Conservation (phyloP, 2,888 invertebrate species). For the Tachina lurida region DNA sequence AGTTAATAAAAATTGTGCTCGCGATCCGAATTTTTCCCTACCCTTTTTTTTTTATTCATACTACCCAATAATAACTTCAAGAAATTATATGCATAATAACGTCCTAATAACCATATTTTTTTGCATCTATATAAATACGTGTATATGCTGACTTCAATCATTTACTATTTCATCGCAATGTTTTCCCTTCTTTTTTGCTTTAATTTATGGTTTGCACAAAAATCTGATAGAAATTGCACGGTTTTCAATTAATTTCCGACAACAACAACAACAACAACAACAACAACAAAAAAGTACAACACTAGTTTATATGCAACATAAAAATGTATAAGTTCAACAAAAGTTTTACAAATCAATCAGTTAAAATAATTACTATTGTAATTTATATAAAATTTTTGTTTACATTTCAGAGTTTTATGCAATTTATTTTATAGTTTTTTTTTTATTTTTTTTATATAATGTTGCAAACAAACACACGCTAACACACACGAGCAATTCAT, state of each 20-base stretch:
- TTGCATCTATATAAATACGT: slow-evolving; percentile 1
- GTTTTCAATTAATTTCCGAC: slow-evolving; percentile 61
- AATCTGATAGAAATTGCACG: slow-evolving; percentile 62
- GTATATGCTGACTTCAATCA: slow-evolving; percentile 29
- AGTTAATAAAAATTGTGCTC: no score
- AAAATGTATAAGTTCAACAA: slow-evolving; percentile 27
- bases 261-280: slow-evolving; percentile 38
- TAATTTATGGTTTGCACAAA: slow-evolving; percentile 59
- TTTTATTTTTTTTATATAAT: slow-evolving; percentile 51
- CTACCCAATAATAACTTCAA: background rate
- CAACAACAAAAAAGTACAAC: background rate
- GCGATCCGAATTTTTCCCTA: no score
- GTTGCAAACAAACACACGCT: slow-evolving; percentile 3
- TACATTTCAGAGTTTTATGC: slow-evolving; percentile 26
- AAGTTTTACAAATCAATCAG: slow-evolving; percentile 64
- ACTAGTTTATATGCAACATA: slow-evolving; percentile 32
- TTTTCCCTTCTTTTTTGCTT: slow-evolving; percentile 12
- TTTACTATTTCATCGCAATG: slow-evolving; percentile 22
- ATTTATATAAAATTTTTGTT: slow-evolving; percentile 50
- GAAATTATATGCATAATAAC: background rate
- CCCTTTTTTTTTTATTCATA: background rate
- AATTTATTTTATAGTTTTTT: slow-evolving; percentile 42
- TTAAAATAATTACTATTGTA: slow-evolving; percentile 65
- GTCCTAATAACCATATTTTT: slow-evolving; percentile 24
- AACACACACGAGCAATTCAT: slow-evolving; percentile 53